Base-by-base conservation (phyloP, 2,888 invertebrate species). In the Dexiosoma caninum region DNA sequence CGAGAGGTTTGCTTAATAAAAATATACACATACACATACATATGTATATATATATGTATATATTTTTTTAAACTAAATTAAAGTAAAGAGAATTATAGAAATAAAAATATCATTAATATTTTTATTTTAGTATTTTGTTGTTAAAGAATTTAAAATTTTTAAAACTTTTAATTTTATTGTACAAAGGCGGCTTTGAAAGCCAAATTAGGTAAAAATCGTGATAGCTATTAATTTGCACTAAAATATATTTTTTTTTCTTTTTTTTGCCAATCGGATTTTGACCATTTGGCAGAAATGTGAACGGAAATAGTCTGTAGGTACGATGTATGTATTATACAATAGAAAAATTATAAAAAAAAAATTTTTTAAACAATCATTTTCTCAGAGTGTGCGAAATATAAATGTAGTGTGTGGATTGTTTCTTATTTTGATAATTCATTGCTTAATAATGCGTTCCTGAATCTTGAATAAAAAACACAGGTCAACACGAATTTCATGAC, bases 281-380 rank as follows among this genome's bases (percentile, higher is more conserved):
- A 27, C 2, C 64, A 19, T n/a, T 64, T 19, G 14, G 6, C 2
- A n/a, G n/a, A 53, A 74, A 64, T 74, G 74, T 74, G 37, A 74
- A 64, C 32, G 62, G 23, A 57, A 46, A 37, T 55, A 21, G 10
- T 19, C 12, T 19, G 53, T 53, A 37, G 1, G 27, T 35, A 21
- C 6, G 19, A 42, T 40, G 5, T 55, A 12, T 21, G 14, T 32
- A 19, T 32, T 40, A 35, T 35, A 32, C 53, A 53, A n/a, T 35
- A 64, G 23, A 16, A 14, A 37, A 44, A 7, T 21, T 53, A 37
- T 16, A 0, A 23, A 6, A 55, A 12, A n/a, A n/a, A n/a, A n/a
- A n/a, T n/a, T 44, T 30, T 5, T 60, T 30, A 1, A 12, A 2
- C 12, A 32, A 32, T 23, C 12, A 12, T 59, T 72, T 72, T 64